Evolutionary conservation across 2,113 vertebrate genomes (phyloP), one percentile per base, ranked within the genome.

Genomic region (Phasianus colchicus): DNA sequence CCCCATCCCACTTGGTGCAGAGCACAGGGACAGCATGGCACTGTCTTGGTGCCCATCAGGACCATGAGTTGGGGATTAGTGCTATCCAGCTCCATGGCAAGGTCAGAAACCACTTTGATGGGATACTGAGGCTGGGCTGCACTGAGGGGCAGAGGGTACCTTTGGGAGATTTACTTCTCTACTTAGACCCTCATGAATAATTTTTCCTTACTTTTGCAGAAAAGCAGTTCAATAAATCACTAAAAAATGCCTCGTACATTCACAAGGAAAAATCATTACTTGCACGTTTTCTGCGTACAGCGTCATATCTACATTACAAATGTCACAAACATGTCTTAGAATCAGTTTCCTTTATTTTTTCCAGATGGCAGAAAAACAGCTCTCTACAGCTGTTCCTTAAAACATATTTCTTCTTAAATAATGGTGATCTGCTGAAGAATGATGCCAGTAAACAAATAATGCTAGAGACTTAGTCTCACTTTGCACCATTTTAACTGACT

Each of bases 261-360:
- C 80, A 81, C 64, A 95, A 94, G 93, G 96, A 96, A 92, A 97
- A 96, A 77, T 74, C 87, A 94, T 96, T 93, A 88, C 90, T 85
- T 93, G 80, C 93, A 93, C 15, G 10, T 90, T 96, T 94, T 94
- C 61, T 94, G 83, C n/a, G 6, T 80, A 65, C 47, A 42, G 88
- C 72, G 88, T 87, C 21, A 3, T 67, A 94, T 71, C 85, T 93
- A 52, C 81, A 76, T 95, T 92, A 94, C 91, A 67, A 92, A 92
- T 89, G 71, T 92, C 80, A 94, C 89, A 96, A 94, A 89, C 72
- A 61, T 88, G 74, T 94, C 91, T 92, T 70, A 93, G 82, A 89
- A 92, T 66, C 64, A 7, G 8, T 52, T 14, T 76, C 22, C 87
- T 94, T 95, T 94, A 93, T 92, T 95, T 95, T 89, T 95, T 97